Percentiles rank a stretch among this genome's conserved stretches.
Conservation (phyloP, 2,888 invertebrate species). For the Meghimatium bilineatum region DNA sequence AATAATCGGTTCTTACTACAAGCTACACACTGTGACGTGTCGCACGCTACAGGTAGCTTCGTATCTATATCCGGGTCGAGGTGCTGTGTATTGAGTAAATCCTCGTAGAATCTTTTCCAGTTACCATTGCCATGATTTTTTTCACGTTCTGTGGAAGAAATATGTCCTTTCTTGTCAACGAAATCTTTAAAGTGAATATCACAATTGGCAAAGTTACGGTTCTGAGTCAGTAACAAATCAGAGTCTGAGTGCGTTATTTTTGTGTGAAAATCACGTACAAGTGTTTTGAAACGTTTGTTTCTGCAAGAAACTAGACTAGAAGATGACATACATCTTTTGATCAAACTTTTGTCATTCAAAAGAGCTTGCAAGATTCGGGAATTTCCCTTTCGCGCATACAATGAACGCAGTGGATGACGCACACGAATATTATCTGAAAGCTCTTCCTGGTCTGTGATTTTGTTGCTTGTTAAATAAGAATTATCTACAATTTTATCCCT, state of each 20-base stretch:
- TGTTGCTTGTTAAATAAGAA: too few species aligned
- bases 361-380: too few species aligned
- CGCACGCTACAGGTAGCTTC: not conserved
- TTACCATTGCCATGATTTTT: too few species aligned
- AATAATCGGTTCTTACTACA: not conserved
- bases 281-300: too few species aligned
- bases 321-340: not conserved
- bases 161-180: not conserved
- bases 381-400: not conserved
- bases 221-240: not conserved
- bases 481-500: too few species aligned
- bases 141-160: too few species aligned
- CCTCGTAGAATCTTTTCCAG: not conserved
- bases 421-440: not conserved
- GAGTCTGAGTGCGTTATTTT: not conserved
- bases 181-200: not conserved
- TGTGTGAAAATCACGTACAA: too few species aligned
- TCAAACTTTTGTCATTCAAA: not conserved
- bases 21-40: not conserved
- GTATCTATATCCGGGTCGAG: not conserved
- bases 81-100: not conserved
- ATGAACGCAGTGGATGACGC: not conserved
- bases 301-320: not conserved
- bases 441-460: too few species aligned
- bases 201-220: not conserved